These are phyloP conservation scores for Rhagophthalmus giganteus DNA, from an alignment of 2,888 invertebrate species.

Conservation along the genomic window DNA sequence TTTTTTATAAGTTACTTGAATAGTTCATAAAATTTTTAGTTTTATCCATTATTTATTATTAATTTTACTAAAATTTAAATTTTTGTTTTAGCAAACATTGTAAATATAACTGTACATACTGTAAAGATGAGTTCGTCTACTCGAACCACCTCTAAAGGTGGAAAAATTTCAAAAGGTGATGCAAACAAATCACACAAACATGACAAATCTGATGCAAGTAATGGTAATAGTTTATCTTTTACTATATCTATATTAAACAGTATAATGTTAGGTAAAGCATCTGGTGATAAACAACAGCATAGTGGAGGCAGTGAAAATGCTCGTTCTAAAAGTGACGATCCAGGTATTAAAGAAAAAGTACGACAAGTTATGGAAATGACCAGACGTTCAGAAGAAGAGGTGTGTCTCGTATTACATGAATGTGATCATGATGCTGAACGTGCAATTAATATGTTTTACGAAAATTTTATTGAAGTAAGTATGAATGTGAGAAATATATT, in stretches of 20 bases:
- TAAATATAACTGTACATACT: conserved; percentile 78
- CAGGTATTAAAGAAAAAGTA: conserved; percentile 69
- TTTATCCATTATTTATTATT: not conserved
- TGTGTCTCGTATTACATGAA: conserved; percentile 90
- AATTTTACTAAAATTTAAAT: too few species aligned
- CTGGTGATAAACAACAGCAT: conserved; percentile 47
- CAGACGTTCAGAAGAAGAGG: conserved; percentile 86
- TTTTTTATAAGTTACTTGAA: too few species aligned
- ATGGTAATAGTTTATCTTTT: conserved; percentile 7
- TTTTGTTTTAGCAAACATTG: conserved; percentile 68
- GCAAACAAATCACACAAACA: conserved; percentile 49
- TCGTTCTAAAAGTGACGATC: conserved; percentile 59
- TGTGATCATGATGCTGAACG: conserved; percentile 85
- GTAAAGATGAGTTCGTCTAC: conserved; percentile 73
- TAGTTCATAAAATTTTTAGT: too few species aligned
- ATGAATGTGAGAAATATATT: not conserved
- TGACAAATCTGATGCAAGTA: conserved; percentile 53
- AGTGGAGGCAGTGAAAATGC: conserved; percentile 44
- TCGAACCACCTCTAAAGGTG: conserved; percentile 70
- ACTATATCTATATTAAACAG: not conserved
- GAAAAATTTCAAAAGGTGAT: conserved; percentile 55
- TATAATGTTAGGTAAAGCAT: conserved; percentile 43
- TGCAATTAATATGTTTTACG: conserved; percentile 80
- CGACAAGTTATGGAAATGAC: conserved; percentile 89
- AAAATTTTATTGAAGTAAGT: conserved; percentile 61